Base-by-base conservation (phyloP, 2,888 invertebrate species). In the Antitype chi region DNA sequence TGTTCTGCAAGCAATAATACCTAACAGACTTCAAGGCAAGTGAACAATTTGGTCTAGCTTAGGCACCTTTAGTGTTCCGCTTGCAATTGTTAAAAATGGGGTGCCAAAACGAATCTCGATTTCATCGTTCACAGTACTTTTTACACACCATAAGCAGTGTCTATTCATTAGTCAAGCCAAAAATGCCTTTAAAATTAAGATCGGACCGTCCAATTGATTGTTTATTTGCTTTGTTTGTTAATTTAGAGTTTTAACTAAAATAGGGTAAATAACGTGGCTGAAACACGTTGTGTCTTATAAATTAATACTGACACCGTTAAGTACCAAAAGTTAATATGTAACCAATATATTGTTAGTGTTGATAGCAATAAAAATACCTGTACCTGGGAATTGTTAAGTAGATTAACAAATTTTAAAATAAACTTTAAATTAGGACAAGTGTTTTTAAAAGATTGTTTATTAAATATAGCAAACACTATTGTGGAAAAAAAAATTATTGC, bases 1-100 rank as follows among this genome's bases (percentile, higher is more conserved):
- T 96, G 23, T 89, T 92, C 85, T 93, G 91, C 89, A 95, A 95
- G 81, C 95, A 96, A 88, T 95, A 95, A 95, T 90, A 85, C 53
- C 67, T 64, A 69, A 72, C n/a, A 76, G 69, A 70, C 62, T 76
- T 74, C 81, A 87, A 87, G 89, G 88, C 86, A 87, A 83, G 80
- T 86, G 68, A 89, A 88, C 85, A 85, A 81, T 82, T 81, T 70
- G 82, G 84, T 83, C 67, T 80, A 78, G 81, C 79, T 86, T 86
- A 76, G 74, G 75, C 76, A 66, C 69, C 74, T 52, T 66, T 63
- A 71, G 66, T 82, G 64, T 78, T 81, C 62, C 67, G 88, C 88
- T 89, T 85, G 82, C 80, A 87, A 67, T 76, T 79, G 52, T 74
- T 62, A 66, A 63, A 80, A 81, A 75, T 72, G 60, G 49, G 82